Percentiles rank a stretch among this genome's conserved stretches.
Conservation (phyloP, 1,140 invertebrate genomes). For the Mycetomoellerius zeteki region DNA sequence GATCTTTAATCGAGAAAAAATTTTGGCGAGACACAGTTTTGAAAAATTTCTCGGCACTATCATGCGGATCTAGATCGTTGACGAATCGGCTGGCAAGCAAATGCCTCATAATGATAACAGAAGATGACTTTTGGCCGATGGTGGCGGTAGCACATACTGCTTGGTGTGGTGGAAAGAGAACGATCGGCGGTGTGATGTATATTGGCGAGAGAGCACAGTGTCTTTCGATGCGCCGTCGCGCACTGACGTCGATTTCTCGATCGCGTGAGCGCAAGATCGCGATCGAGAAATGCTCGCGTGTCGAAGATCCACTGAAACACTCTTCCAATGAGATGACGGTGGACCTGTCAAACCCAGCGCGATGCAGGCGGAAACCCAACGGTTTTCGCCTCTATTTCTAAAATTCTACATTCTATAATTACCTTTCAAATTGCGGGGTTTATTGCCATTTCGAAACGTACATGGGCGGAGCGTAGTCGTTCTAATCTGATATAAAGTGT, state of each 20-base stretch:
- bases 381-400: slow-evolving; percentile 41
- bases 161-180: slow-evolving; percentile 36
- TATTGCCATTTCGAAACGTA: neutral
- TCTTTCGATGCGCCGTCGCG: slow-evolving; percentile 64
- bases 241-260: slow-evolving; percentile 49
- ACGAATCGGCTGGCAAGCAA: neutral
- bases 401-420: neutral
- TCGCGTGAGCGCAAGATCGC: slow-evolving; percentile 49
- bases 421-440: neutral
- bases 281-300: neutral
- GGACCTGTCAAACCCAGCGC: neutral
- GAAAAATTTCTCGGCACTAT: neutral
- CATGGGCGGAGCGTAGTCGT: neutral
- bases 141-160: neutral
- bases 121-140: slow-evolving; percentile 34
- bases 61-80: slow-evolving; percentile 25
- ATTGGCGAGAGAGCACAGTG: slow-evolving; percentile 59
- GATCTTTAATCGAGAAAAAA: neutral
- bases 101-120: slow-evolving; percentile 56
- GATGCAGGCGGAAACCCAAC: neutral
- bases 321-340: neutral
- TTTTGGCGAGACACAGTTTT: no score
- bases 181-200: slow-evolving; percentile 31
- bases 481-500: neutral
- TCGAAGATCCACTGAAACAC: neutral